These are phyloP conservation scores for Patiria miniata DNA, from an alignment of 35 echinoderm and acorn worm genomes.

Conservation along the genomic window DNA sequence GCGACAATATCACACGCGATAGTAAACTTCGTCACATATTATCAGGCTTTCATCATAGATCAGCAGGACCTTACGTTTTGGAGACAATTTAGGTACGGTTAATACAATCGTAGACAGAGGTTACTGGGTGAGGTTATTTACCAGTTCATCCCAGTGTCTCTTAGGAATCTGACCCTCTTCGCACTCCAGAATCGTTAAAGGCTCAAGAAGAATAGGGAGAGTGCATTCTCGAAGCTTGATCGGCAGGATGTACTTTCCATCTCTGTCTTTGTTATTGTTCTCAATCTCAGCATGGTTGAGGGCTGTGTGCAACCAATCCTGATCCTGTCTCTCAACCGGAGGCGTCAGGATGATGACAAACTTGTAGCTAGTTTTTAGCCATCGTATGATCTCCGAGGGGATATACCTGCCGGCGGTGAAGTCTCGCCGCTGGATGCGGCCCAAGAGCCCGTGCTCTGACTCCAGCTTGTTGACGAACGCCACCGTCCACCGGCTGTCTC, in stretches of 20 bases:
- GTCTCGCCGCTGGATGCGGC: slow-evolving; percentile 47
- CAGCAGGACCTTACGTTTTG: no score
- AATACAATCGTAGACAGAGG: no score
- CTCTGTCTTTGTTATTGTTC: background rate
- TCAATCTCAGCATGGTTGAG: background rate
- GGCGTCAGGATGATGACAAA: slow-evolving; percentile 43
- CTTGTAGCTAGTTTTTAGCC: slow-evolving; percentile 15
- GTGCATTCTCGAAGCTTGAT: slow-evolving; percentile 23
- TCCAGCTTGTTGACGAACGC: slow-evolving; percentile 59
- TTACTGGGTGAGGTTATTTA: no score
- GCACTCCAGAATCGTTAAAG: background rate
- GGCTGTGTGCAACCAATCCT: background rate
- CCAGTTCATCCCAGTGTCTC: slow-evolving; percentile 27
- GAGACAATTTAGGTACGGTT: no score
- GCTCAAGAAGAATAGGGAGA: background rate
- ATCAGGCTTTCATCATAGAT: no score
- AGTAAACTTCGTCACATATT: no score
- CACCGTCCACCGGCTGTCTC: slow-evolving; percentile 60
- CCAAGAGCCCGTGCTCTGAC: slow-evolving; percentile 34
- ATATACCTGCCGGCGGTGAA: slow-evolving; percentile 18
- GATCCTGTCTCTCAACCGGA: background rate
- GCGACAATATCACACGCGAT: no score
- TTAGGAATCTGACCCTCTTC: slow-evolving; percentile 21
- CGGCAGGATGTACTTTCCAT: slow-evolving; percentile 1
- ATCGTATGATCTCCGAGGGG: background rate